Evolutionary conservation across 2,113 vertebrate genomes (phyloP).

Genomic region (Salminus brasiliensis): DNA sequence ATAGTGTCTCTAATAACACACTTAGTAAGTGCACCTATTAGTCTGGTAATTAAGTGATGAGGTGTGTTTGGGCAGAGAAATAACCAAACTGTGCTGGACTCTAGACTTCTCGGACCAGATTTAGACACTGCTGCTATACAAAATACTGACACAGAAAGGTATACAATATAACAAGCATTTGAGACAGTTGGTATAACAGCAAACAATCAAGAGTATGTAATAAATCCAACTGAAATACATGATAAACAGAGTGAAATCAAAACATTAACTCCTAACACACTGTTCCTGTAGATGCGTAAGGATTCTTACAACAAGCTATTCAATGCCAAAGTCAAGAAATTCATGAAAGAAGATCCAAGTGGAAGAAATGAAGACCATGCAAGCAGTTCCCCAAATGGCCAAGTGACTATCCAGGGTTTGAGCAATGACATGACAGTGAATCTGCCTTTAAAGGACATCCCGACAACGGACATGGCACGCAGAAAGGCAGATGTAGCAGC

Average conservation of each 20-base stretch:
- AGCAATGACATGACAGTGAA: slow-evolving; percentile 36
- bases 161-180: too few relatives aligned
- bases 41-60: not conserved
- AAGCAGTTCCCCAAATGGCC: not conserved
- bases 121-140: not conserved
- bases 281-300: slow-evolving; percentile 68
- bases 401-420: slow-evolving; percentile 8
- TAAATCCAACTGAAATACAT: not conserved
- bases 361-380: slow-evolving; percentile 3
- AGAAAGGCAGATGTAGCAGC: slow-evolving; percentile 13
- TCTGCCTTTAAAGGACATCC: not conserved
- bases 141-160: not conserved
- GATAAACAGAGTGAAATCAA: not conserved
- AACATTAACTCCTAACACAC: not conserved
- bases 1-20: too few relatives aligned
- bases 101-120: too few relatives aligned
- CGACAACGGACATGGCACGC: not conserved
- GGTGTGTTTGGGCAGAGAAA: not conserved
- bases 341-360: slow-evolving; percentile 57
- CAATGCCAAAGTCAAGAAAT: slow-evolving; percentile 74
- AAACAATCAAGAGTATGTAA: slow-evolving; percentile 33
- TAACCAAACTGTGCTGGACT: not conserved
- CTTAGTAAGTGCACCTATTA: too few relatives aligned
- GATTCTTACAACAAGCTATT: slow-evolving; percentile 77
- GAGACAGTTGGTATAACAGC: not conserved